These are phyloP conservation scores for Coregonus sp. DNA, from an alignment of 2,797 vertebrate genomes.

Conservation along the genomic window DNA sequence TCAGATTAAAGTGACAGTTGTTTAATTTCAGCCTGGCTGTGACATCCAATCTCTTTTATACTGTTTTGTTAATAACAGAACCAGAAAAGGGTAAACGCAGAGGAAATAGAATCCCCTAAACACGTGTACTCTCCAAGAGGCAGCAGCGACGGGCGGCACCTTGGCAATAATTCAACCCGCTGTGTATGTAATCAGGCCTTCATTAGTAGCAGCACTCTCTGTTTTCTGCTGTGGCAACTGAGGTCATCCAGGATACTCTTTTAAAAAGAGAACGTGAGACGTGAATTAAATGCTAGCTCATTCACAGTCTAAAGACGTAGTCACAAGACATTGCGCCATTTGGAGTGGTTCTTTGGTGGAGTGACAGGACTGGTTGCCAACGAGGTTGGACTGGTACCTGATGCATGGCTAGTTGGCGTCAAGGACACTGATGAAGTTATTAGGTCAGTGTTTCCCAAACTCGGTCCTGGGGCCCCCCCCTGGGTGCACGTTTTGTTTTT, in stretches of 20 bases:
- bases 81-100: constrained; percentile 5
- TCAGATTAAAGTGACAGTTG: constrained; percentile 10
- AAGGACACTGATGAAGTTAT: too few species aligned
- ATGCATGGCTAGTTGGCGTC: too few species aligned
- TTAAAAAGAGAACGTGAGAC: background rate
- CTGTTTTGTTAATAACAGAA: constrained; percentile 1
- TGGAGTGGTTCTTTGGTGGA: too few species aligned
- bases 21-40: constrained; percentile 4
- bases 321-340: background rate
- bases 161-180: background rate
- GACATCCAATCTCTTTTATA: constrained; percentile 7
- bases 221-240: too few species aligned
- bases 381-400: too few species aligned
- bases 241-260: background rate
- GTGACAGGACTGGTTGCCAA: too few species aligned
- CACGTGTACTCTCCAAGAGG: too few species aligned
- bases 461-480: too few species aligned
- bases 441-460: too few species aligned
- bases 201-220: background rate
- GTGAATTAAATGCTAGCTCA: background rate
- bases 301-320: background rate
- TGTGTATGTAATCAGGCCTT: background rate
- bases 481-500: too few species aligned
- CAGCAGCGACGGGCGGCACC: background rate
- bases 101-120: background rate